Evolutionary conservation across 2,888 invertebrate species (phyloP), one percentile per base, ranked within the genome.

Genomic region (Ptilodon capucinus): DNA sequence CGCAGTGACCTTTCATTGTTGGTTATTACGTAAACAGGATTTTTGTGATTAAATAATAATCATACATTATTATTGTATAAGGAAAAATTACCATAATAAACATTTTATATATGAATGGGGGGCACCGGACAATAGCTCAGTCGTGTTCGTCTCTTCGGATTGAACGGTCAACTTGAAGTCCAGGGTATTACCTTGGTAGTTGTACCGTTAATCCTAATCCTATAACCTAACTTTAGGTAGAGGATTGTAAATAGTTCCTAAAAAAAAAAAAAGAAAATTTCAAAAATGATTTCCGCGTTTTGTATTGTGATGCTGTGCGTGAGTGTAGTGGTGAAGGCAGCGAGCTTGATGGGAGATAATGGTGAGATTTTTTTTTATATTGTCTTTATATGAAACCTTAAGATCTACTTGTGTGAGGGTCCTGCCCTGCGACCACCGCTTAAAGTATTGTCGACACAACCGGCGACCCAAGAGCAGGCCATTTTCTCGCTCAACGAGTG

Each of bases 161-260:
- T 62, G 66, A 42, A 38, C 63, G 69, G 69, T 48, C 65, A 68
- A 68, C 64, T 65, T 48, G 48, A 59, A 32, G n/a, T 19, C 59
- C 51, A 61, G 66, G 66, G 5, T 8, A 13, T n/a, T n/a, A 25
- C 23, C 61, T 60, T 68, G 56, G 63, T 44, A 53, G 64, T 65
- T 65, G 65, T 34, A 38, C 66, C 63, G 48, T 32, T 46, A 45
- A 51, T 59, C 53, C 19, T 41, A 1, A 44, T 68, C 65, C 65
- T 59, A 50, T 42, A 61, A 42, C 42, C 65, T 65, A 45, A 52
- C 0, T 42, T 25, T 9, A 53, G 46, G 49, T 43, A 46, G 54
- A 58, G 65, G 65, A 65, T 67, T 44, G 1, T 19, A 34, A 11
- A 41, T 46, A 48, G 57, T 68, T 68, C 68, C 65, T 55, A 51